Conservation (phyloP, 2,797 vertebrate species). For the Clarias pachynema region DNA sequence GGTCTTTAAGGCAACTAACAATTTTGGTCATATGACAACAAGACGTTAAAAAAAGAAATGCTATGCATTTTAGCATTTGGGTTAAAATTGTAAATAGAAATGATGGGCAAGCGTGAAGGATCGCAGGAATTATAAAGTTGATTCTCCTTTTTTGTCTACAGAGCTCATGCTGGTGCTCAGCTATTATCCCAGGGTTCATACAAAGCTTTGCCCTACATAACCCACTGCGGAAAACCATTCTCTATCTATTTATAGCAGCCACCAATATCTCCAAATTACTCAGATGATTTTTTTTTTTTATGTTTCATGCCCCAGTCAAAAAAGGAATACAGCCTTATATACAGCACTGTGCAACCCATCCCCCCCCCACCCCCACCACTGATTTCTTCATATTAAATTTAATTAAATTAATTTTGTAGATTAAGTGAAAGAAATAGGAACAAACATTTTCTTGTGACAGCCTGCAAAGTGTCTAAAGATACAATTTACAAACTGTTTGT, state of each 20-base stretch:
- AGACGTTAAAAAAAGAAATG: background rate
- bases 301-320: background rate
- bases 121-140: background rate
- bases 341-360: too few species aligned
- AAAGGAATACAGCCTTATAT: too few species aligned
- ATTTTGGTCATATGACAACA: background rate
- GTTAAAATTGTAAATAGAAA: background rate
- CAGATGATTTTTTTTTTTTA: background rate
- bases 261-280: background rate
- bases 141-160: background rate
- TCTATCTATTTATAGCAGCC: conserved; percentile 9
- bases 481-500: too few species aligned
- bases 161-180: background rate
- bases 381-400: too few species aligned
- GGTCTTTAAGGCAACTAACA: background rate
- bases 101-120: background rate
- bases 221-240: conserved; percentile 7
- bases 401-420: too few species aligned
- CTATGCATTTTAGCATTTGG: background rate
- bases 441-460: too few species aligned
- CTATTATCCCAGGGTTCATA: background rate
- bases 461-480: too few species aligned
- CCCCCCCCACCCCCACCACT: too few species aligned
- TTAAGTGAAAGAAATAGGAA: too few species aligned
- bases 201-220: background rate